These are phyloP conservation scores for Alethe castanea DNA, from an alignment of 2,113 vertebrate species.

Conservation along the genomic window DNA sequence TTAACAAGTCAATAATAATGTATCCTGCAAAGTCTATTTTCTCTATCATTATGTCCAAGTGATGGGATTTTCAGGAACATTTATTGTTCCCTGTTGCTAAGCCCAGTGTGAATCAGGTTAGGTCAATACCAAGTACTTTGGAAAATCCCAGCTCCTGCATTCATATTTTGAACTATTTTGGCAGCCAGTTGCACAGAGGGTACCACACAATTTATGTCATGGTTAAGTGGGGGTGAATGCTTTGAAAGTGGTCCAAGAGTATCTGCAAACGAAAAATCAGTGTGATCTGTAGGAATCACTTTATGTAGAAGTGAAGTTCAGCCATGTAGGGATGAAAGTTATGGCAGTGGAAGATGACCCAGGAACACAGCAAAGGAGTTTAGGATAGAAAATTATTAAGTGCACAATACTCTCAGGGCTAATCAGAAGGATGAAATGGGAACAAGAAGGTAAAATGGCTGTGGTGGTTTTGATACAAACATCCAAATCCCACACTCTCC, in stretches of 20 bases:
- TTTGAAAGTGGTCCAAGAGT: not conserved
- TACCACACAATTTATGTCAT: not conserved
- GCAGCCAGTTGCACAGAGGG: not conserved
- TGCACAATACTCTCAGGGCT: accelerated
- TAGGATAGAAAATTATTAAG: not conserved
- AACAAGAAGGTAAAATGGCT: not conserved
- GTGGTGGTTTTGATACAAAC: not conserved
- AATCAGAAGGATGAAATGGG: not conserved
- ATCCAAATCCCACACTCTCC: not conserved
- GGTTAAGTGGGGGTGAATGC: not conserved
- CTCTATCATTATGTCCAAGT: not conserved
- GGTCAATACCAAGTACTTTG: not conserved
- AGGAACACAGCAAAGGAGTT: not conserved
- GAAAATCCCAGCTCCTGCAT: not conserved
- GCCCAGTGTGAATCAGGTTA: not conserved
- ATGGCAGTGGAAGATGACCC: not conserved
- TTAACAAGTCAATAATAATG: not conserved
- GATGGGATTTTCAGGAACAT: not conserved
- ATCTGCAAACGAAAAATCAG: not conserved
- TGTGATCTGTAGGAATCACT: not conserved
- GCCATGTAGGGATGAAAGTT: not conserved
- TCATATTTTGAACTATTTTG: not conserved
- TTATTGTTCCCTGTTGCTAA: not conserved
- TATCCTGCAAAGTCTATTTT: not conserved
- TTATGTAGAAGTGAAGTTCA: not conserved